Base-by-base conservation (phyloP, 2,888 invertebrate genomes). In the Chrysolina haemoptera region DNA sequence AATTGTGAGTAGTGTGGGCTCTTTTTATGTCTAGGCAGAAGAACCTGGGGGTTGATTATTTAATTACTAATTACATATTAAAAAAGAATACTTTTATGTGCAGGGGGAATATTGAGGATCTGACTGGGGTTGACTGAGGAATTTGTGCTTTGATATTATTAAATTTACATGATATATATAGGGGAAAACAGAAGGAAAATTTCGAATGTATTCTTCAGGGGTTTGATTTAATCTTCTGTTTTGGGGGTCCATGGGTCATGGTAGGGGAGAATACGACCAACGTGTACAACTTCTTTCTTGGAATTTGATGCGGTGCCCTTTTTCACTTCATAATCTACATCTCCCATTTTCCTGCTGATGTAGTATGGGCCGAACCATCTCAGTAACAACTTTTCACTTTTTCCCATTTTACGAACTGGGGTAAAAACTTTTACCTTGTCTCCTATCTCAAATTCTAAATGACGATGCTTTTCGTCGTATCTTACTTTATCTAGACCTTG, bases 321-420 rank as follows among this genome's bases (percentile, higher is more conserved):
- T 62, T 64, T 55, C 0, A 79, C 62, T 14, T 74, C 69, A 55
- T 81, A 80, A 59, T 79, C 74, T 12, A 80, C 79, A 12, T 79
- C 71, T 10, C 70, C 65, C 14, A 50, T 59, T 70, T 80, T 82
- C 11, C 68, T 65, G 9, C 68, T 59, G 10, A 81, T 74, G 41
- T 74, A 70, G 59, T 80, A 81, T 0, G 80, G 80, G 14, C 80
- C 82, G 20, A 35, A 27, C 27, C 27, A 27, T 27, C 27, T 27
- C 27, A 27, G 27, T 27, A 27, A 3, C 5, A 27, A 5, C 27
- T 27, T 27, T 27, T 27, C 27, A 5, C 27, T 27, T 5, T 27
- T 27, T 27, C 27, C 27, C 5, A 27, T 5, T 27, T 27, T 27
- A 27, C 27, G 5, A 27, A 27, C 27, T 27, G 27, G 27, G 5